phyloP scores from a whole-genome alignment of 2,888 invertebrate species.

The Drosophila trichaetosa region DNA sequence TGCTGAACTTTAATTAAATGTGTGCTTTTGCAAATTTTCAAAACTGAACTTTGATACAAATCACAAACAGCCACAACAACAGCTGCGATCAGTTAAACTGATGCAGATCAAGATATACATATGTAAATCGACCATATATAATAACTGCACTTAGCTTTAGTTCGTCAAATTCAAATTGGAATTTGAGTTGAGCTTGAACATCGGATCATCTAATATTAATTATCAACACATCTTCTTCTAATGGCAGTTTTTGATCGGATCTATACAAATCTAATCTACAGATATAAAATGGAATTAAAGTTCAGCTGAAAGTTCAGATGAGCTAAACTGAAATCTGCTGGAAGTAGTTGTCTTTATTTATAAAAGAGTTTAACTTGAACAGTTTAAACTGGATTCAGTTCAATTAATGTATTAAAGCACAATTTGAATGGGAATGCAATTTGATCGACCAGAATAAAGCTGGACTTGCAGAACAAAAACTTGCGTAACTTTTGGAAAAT shows the following conservation, averaged over 20 bases:
- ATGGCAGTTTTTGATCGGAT: background rate
- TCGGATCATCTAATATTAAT: slow-evolving; percentile 5
- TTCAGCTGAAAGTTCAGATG: background rate
- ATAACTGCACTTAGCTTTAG: slow-evolving; percentile 12
- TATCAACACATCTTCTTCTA: background rate
- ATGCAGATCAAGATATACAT: slow-evolving; percentile 32
- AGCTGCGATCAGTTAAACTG: slow-evolving; percentile 32
- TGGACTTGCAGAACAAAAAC: slow-evolving; percentile 31
- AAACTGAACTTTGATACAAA: slow-evolving; percentile 52
- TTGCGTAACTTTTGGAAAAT: slow-evolving; percentile 4
- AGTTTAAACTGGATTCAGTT: slow-evolving; percentile 6
- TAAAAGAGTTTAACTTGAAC: background rate
- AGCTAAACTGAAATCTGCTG: background rate
- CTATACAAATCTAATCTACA: background rate
- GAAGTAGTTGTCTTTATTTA: background rate
- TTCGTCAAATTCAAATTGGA: slow-evolving; percentile 3
- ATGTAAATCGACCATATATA: slow-evolving; percentile 12
- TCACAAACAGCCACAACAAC: slow-evolving; percentile 7
- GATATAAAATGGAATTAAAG: slow-evolving; percentile 1
- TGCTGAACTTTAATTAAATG: slow-evolving; percentile 78
- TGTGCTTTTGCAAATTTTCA: slow-evolving; percentile 28
- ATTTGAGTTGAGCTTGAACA: slow-evolving; percentile 3
- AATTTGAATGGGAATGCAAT: slow-evolving; percentile 17
- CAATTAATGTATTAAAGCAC: slow-evolving; percentile 9
- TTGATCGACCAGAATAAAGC: slow-evolving; percentile 18